phyloP scores from a whole-genome alignment of 2,113 vertebrate species.

The Jacana jacana region DNA sequence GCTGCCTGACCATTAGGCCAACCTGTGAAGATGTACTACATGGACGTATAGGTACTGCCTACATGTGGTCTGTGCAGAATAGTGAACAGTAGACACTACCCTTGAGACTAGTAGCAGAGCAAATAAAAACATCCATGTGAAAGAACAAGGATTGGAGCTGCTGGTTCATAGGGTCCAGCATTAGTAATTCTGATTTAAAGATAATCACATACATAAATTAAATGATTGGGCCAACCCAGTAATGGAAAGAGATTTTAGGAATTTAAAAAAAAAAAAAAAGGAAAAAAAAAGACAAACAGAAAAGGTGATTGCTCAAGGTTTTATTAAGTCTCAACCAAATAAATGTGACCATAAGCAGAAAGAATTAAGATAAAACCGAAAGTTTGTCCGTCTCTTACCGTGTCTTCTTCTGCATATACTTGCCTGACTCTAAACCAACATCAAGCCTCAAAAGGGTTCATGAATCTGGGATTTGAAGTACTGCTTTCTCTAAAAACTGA shows the following conservation, averaged over 20 bases:
- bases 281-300: background rate
- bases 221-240: background rate
- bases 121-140: background rate
- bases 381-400: background rate
- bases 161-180: background rate
- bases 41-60: background rate
- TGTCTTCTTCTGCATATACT: background rate
- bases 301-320: background rate
- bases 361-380: background rate
- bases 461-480: background rate
- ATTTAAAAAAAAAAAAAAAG: background rate
- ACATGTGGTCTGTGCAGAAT: fast-evolving
- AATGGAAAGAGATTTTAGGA: background rate
- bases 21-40: background rate
- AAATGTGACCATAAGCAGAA: background rate
- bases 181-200: background rate
- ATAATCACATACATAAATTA: background rate
- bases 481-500: background rate
- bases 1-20: background rate
- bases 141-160: background rate
- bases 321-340: background rate
- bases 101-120: background rate
- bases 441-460: background rate
- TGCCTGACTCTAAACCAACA: background rate
- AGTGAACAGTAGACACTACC: background rate